Conservation (phyloP, 2,888 invertebrate genomes). For the Leucophenga maculata region DNA sequence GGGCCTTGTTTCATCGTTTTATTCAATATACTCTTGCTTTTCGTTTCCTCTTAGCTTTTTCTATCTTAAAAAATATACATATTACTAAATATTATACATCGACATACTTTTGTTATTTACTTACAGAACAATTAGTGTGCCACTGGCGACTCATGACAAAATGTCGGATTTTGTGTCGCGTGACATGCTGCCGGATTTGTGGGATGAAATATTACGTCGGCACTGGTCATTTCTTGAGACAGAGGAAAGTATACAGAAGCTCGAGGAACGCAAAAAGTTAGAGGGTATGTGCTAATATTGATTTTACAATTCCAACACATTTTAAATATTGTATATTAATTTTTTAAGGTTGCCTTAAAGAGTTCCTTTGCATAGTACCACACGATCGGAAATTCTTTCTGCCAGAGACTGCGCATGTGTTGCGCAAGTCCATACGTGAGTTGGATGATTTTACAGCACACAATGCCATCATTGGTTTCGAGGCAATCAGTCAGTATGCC, state of each 20-base stretch:
- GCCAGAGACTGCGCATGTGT: constrained; percentile 82
- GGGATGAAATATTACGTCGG: constrained; percentile 81
- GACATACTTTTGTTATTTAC: background rate
- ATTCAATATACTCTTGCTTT: background rate
- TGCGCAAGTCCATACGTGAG: constrained; percentile 81
- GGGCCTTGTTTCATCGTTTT: background rate
- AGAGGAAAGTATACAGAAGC: constrained; percentile 84
- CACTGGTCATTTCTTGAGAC: constrained; percentile 86
- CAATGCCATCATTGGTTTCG: constrained; percentile 86
- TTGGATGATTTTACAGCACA: constrained; percentile 85
- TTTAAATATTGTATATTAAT: background rate
- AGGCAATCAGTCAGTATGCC: constrained; percentile 88
- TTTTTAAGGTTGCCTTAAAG: constrained; percentile 80
- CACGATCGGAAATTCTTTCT: constrained; percentile 86
- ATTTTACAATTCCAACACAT: background rate
- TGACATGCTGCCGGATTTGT: constrained; percentile 74
- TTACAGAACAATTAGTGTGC: constrained; percentile 27
- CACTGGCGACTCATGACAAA: constrained; percentile 48
- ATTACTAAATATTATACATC: background rate
- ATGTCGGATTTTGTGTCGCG: constrained; percentile 73
- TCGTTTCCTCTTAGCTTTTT: background rate
- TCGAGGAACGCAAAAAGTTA: constrained; percentile 82
- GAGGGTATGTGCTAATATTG: constrained; percentile 76
- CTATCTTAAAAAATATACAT: background rate
- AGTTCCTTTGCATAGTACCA: constrained; percentile 84